These are phyloP conservation scores for human (Homo sapiens) DNA, from an alignment of 2,113 vertebrate genomes.

Conservation along the genomic window DNA sequence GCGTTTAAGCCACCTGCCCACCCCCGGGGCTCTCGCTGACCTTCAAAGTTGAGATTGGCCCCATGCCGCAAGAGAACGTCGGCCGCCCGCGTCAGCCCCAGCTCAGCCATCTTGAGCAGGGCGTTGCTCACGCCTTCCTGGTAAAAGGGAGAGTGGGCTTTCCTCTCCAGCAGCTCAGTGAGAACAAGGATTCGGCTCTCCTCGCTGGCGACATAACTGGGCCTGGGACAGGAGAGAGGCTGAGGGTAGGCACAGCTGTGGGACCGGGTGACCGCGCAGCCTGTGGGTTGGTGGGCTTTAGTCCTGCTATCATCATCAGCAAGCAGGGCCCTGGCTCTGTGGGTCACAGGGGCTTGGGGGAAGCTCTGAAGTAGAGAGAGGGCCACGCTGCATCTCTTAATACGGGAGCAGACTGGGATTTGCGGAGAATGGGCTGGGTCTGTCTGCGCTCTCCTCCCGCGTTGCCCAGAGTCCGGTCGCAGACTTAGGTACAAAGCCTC, in stretches of 20 bases:
- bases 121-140: conserved; percentile 92
- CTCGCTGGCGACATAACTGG: conserved; percentile 73
- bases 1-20: background rate
- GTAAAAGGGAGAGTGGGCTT: conserved; percentile 91
- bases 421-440: background rate
- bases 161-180: conserved; percentile 88
- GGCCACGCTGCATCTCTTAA: background rate
- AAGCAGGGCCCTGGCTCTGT: background rate
- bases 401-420: background rate
- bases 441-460: background rate
- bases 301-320: background rate
- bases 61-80: conserved; percentile 89
- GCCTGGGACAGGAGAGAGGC: conserved; percentile 58
- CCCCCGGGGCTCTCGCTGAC: conserved; percentile 67
- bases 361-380: background rate
- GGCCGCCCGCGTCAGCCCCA: conserved; percentile 85
- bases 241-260: background rate
- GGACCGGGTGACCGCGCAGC: no score
- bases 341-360: background rate
- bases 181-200: conserved; percentile 80
- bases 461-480: background rate
- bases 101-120: conserved; percentile 91
- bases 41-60: conserved; percentile 94
- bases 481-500: background rate
- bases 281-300: background rate